phyloP scores from a whole-genome alignment of 2,113 vertebrate genomes.

The Atractosteus spatula region DNA sequence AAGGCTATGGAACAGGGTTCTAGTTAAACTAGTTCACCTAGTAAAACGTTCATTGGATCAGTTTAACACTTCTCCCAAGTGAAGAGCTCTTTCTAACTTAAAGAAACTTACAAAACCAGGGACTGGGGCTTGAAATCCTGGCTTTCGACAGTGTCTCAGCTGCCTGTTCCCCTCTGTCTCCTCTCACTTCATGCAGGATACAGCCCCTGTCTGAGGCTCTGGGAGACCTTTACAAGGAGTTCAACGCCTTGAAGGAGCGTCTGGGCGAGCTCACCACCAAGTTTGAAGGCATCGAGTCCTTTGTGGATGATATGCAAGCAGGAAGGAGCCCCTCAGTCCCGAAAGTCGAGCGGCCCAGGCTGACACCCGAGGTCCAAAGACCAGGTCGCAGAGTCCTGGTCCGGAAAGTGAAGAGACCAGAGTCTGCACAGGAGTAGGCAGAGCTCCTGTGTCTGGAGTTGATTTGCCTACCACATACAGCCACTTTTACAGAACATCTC shows the following conservation, averaged over 20 bases:
- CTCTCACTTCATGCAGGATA: conserved; percentile 55
- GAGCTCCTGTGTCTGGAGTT: too few relatives aligned
- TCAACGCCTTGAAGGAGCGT: conserved; percentile 72
- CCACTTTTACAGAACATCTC: too few relatives aligned
- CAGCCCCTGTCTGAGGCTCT: conserved; percentile 72
- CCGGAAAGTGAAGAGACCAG: conserved; percentile 45
- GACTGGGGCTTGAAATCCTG: too few relatives aligned
- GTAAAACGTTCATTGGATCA: too few relatives aligned
- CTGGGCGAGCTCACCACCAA: conserved; percentile 63
- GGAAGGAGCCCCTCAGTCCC: conserved; percentile 32
- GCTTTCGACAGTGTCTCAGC: too few relatives aligned
- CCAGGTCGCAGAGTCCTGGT: conserved; percentile 38
- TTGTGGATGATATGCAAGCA: conserved; percentile 62
- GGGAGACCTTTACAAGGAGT: conserved; percentile 73
- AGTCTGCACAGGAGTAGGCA: conserved; percentile 16
- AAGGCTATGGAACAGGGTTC: too few relatives aligned
- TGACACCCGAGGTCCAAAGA: not conserved
- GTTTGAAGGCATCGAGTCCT: conserved; percentile 68
- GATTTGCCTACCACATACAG: too few relatives aligned
- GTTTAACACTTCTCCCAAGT: too few relatives aligned
- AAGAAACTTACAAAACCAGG: too few relatives aligned
- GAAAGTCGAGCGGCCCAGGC: conserved; percentile 6
- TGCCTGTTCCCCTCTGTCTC: not conserved
- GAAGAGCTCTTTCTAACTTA: too few relatives aligned
- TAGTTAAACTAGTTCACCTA: too few relatives aligned